Conservation (phyloP, 64 coral and sea anemone species). For the Pocillopora verrucosa region DNA sequence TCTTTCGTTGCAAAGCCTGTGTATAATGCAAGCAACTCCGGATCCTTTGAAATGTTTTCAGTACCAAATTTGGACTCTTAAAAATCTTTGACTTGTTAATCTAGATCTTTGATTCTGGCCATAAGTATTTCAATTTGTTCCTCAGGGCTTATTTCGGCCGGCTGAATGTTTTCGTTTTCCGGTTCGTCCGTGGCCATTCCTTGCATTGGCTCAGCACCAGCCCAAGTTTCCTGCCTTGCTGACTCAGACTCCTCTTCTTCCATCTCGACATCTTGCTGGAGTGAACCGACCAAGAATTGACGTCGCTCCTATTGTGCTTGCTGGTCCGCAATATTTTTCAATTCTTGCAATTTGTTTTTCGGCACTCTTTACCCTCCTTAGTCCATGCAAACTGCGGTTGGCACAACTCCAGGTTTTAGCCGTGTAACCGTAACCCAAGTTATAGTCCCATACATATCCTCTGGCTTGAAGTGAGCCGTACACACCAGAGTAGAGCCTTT, state of each 20-base stretch:
- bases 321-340: too few species aligned
- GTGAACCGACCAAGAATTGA: too few species aligned
- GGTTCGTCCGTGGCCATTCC: neutral
- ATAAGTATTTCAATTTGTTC: slow-evolving; percentile 27
- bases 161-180: neutral
- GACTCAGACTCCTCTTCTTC: slow-evolving; percentile 13
- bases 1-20: slow-evolving; percentile 51
- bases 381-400: slow-evolving; percentile 42
- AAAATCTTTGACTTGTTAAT: slow-evolving; percentile 21
- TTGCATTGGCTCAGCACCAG: neutral
- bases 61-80: slow-evolving; percentile 9
- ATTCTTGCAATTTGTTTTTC: neutral
- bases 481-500: slow-evolving; percentile 40
- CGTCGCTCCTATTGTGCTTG: too few species aligned
- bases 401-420: slow-evolving; percentile 37
- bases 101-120: slow-evolving; percentile 15
- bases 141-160: neutral
- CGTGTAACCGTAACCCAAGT: slow-evolving; percentile 14
- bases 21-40: slow-evolving; percentile 33
- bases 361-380: slow-evolving; percentile 3
- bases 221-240: neutral
- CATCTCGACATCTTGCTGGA: neutral
- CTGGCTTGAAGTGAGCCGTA: slow-evolving; percentile 47
- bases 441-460: slow-evolving; percentile 20
- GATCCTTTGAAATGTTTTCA: slow-evolving; percentile 44